Base-by-base conservation (phyloP, 2,797 vertebrate species). In the Coregonus suidteri region DNA sequence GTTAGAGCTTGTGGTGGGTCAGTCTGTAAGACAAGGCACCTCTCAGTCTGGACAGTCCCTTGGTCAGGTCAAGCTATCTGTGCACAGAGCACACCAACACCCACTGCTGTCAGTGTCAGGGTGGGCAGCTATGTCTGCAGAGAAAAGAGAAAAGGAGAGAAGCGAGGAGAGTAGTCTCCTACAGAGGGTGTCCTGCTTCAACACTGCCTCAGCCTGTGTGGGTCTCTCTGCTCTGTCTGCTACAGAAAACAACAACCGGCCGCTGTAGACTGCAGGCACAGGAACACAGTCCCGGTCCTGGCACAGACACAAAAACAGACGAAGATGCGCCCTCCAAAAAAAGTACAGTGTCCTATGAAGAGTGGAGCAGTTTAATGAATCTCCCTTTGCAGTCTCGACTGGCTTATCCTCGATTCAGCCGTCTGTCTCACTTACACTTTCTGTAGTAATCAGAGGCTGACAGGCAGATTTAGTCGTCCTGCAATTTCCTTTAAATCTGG, bases 401-500 rank as follows among this genome's bases (percentile, higher is more conserved):
- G 70, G 75, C 79, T 86, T 74, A 64, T 78, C 77, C 81, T 81
- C 30, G 74, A 84, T 86, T 88, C 76, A 75, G 81, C 75, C 18
- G 65, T 54, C 13, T 75, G 77, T 85, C 79, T 67, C 79, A 62
- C 51, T 79, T 79, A 76, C n/a, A 25, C 68, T 80, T 83, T 75
- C 76, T 74, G 82, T 76, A 62, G 75, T 73, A 74, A 86, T 86
- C 86, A 83, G 75, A 84, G 6, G 66, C 54, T 75, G 86, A 80
- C 82, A 34, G 78, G 51, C 71, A 85, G 82, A 86, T 84, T 83
- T 73, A 79, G 71, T 77, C 9, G 77, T 81, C 87, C 81, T 74
- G 79, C 75, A 91, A 84, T 89, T 91, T 88, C 84, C 85, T 84
- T 81, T 74, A 82, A 89, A 89, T 85, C 83, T 76, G 83, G 56